Conservation (phyloP, 1,140 invertebrate genomes). For the Tetraneura akinire region DNA sequence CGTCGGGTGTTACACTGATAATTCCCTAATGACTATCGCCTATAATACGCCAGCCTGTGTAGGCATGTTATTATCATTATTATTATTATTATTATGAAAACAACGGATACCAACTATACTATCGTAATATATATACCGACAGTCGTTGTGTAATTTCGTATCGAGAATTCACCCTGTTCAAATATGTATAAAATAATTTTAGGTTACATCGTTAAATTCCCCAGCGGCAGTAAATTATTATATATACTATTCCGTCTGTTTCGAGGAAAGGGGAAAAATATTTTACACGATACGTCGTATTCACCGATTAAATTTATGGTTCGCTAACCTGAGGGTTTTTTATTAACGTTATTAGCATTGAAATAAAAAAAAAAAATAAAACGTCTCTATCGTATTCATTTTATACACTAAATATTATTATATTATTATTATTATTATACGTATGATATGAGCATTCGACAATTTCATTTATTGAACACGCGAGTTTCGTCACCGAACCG, state of each 20-base stretch:
- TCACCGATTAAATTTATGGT: conserved; percentile 23
- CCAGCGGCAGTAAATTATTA: conserved; percentile 14
- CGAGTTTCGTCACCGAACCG: no score
- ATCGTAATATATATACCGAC: no score
- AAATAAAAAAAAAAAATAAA: conserved; percentile 12
- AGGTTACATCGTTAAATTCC: conserved; percentile 10
- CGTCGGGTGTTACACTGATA: not conserved
- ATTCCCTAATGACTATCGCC: not conserved
- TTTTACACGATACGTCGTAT: conserved; percentile 11
- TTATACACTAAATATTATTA: not conserved
- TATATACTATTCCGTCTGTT: conserved; percentile 32
- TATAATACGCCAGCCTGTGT: no score
- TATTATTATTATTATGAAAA: not conserved
- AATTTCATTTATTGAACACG: no score
- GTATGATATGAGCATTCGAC: no score
- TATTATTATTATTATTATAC: not conserved
- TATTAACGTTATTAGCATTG: not conserved
- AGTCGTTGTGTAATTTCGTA: not conserved
- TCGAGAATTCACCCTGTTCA: conserved; percentile 8
- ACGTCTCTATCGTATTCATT: no score
- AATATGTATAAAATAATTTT: conserved; percentile 39
- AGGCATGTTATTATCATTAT: no score
- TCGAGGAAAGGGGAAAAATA: conserved; percentile 5
- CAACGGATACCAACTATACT: not conserved
- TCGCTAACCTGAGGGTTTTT: conserved; percentile 29